Base-by-base conservation (phyloP, 2,888 invertebrate species). In the Agrilus cyanescens region DNA sequence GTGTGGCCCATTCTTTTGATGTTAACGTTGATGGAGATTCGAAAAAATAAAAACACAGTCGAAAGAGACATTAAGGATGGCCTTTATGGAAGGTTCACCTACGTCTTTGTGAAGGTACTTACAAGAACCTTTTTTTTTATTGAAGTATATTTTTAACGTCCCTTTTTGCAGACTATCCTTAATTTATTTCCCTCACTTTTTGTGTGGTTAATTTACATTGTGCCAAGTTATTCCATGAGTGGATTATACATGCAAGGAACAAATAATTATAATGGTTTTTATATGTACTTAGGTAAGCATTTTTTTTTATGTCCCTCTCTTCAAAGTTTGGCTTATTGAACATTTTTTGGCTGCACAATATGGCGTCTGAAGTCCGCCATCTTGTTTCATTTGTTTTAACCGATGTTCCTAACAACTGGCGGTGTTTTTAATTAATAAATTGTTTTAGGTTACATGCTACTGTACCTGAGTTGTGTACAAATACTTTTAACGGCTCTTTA, bases 161-260 rank as follows among this genome's bases (percentile, higher is more conserved):
- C 12, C 43, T 14, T 16, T 37, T 52, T 71, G 46, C 68, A 93
- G 90, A 76, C 83, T 57, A 66, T 88, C 39, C 74, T 86, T 54
- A 86, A 85, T 53, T 58, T 90, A 25, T 80, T 85, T 58, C 82
- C 88, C 2, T 83, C 87, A 41, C 69, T 80, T 38, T 73, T 87
- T 50, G 78, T 90, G 37, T 89, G 89, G 78, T 58, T 89, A 51
- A 85, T 87, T 4, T 93, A 86, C 61, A 62, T 90, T 40, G 79
- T 90, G 45, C 94, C 94, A 12, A 87, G 88, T 35, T 89, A 86
- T 61, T 85, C 86, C 13, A 89, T 90, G 89, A 81, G 83, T 18
- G 88, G 88, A 0, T 66, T 88, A 1, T 86, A 88, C 55, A 78
- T 80, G 54, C 82, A 82, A 57, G 72, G 76, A 10, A 71, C 72